Conservation (phyloP, 2,888 invertebrate species). For the Limulus polyphemus region DNA sequence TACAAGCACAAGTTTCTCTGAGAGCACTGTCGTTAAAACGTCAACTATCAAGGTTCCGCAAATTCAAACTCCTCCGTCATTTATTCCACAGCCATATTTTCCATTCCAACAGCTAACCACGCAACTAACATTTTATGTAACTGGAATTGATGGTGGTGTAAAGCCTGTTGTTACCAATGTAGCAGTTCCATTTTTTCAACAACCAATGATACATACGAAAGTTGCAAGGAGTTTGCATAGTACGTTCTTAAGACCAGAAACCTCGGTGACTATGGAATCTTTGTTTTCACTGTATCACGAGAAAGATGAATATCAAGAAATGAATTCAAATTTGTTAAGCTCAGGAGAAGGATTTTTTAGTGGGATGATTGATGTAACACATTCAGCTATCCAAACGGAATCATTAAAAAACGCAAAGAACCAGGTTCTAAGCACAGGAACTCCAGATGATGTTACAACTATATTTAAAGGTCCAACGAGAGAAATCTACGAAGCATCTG, state of each 20-base stretch:
- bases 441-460: conserved; percentile 10
- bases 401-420: conserved; percentile 14
- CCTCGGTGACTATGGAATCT: background rate
- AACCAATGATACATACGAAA: conserved; percentile 19
- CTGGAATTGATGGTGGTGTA: conserved; percentile 26
- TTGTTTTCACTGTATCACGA: background rate
- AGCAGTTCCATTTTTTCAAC: conserved; percentile 25
- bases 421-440: conserved; percentile 8
- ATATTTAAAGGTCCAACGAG: conserved; percentile 26
- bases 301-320: conserved; percentile 12
- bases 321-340: conserved; percentile 17
- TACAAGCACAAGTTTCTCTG: conserved; percentile 24
- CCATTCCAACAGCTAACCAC: conserved; percentile 24
- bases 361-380: conserved; percentile 15
- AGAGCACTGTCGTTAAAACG: conserved; percentile 24
- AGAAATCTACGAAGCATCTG: conserved; percentile 25
- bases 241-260: conserved; percentile 10
- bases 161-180: conserved; percentile 28
- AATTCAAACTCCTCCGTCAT: conserved; percentile 16
- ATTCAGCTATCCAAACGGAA: conserved; percentile 10
- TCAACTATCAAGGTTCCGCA: conserved; percentile 19
- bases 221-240: conserved; percentile 14
- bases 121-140: conserved; percentile 26
- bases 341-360: conserved; percentile 20
- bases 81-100: conserved; percentile 22